phyloP scores from a whole-genome alignment of 2,113 vertebrate genomes.

The Lepus europaeus region DNA sequence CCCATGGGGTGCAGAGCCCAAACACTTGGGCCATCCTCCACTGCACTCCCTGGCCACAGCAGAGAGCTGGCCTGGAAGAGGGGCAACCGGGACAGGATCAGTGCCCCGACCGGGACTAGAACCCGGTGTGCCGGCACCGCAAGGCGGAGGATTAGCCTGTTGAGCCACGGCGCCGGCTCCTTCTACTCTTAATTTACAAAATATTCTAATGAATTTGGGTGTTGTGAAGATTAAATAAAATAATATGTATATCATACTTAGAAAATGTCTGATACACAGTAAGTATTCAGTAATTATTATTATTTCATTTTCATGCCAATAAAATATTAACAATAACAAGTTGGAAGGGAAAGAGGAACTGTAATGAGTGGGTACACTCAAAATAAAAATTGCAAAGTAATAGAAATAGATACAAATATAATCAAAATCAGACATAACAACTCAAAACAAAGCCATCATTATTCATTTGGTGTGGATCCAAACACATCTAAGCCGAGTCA shows the following conservation, averaged over 20 bases:
- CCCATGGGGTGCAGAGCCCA: too few species aligned
- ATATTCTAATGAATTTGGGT: not conserved
- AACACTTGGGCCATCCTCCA: too few species aligned
- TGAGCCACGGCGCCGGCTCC: too few species aligned
- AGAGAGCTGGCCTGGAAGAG: too few species aligned
- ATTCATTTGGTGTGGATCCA: slow-evolving; percentile 48
- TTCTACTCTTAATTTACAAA: slow-evolving; percentile 52
- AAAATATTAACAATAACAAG: slow-evolving; percentile 67
- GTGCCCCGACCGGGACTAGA: too few species aligned
- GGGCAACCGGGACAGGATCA: too few species aligned
- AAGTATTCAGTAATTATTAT: slow-evolving; percentile 57
- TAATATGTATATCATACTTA: slow-evolving; percentile 5
- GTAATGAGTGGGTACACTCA: not conserved
- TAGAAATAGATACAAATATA: not conserved
- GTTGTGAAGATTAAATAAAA: slow-evolving; percentile 48
- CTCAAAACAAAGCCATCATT: slow-evolving; percentile 33
- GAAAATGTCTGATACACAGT: slow-evolving; percentile 45
- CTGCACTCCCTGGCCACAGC: too few species aligned
- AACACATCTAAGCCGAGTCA: slow-evolving; percentile 25
- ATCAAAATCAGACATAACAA: slow-evolving; percentile 58
- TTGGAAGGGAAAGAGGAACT: not conserved
- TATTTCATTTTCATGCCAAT: slow-evolving; percentile 57
- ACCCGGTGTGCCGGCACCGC: too few species aligned
- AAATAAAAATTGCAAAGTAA: not conserved
- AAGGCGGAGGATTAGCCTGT: too few species aligned